phyloP scores from a whole-genome alignment of 1,140 invertebrate genomes.

The Euschistus heros region DNA sequence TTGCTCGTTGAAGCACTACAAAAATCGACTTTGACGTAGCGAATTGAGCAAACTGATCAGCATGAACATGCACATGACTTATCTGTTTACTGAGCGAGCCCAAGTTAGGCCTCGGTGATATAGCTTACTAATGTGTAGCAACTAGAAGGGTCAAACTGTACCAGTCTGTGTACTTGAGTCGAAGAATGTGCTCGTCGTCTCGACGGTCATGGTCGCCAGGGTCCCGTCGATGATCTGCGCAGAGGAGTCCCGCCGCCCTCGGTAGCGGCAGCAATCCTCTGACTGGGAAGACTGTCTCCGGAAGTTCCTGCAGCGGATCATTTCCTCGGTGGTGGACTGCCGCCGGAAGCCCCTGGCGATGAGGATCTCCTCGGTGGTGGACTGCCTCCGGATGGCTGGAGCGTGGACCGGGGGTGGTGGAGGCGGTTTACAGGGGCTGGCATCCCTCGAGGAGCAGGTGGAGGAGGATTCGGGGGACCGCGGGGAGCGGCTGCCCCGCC shows the following conservation, averaged over 20 bases:
- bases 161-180: constrained; percentile 87
- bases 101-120: too few species aligned
- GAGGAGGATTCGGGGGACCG: constrained; percentile 58
- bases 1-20: too few species aligned
- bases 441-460: constrained; percentile 56
- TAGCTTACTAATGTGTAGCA: constrained; percentile 5
- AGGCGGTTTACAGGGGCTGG: constrained; percentile 34
- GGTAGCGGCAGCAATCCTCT: constrained; percentile 43
- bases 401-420: constrained; percentile 41
- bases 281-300: constrained; percentile 40
- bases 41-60: too few species aligned
- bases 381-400: constrained; percentile 68
- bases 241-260: constrained; percentile 71
- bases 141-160: constrained; percentile 39
- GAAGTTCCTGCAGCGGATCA: constrained; percentile 81
- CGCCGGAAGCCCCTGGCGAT: constrained; percentile 79
- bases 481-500: constrained; percentile 37
- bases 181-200: constrained; percentile 82
- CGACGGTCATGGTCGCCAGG: constrained; percentile 84
- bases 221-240: constrained; percentile 85
- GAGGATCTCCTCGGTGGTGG: constrained; percentile 82
- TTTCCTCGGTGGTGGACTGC: constrained; percentile 83
- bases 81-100: too few species aligned
- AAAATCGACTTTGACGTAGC: too few species aligned
- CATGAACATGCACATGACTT: too few species aligned